These are phyloP conservation scores for Brenthis ino DNA, from an alignment of 2,888 invertebrate species.

Conservation along the genomic window DNA sequence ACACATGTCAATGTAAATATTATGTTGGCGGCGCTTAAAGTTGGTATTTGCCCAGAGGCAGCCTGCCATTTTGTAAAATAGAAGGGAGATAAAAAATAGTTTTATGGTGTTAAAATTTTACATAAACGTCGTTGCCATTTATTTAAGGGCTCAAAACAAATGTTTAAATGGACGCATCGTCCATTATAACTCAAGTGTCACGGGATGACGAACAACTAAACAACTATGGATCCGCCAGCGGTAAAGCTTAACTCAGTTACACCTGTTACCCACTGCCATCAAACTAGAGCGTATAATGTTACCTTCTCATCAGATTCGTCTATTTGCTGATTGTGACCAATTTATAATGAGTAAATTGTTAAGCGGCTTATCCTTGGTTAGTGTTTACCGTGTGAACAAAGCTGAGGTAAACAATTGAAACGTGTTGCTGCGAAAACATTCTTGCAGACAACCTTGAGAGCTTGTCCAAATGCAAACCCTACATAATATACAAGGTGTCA, in stretches of 20 bases:
- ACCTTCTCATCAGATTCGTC: conserved; percentile 68
- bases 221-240: conserved; percentile 96
- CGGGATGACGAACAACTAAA: conserved; percentile 98
- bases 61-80: conserved; percentile 83
- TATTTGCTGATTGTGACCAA: conserved; percentile 64
- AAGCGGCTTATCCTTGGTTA: conserved; percentile 48
- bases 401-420: conserved; percentile 76
- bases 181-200: conserved; percentile 99
- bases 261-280: conserved; percentile 80
- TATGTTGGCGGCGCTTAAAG: conserved; percentile 66
- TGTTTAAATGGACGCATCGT: conserved; percentile 97
- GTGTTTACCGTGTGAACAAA: conserved; percentile 55
- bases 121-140: conserved; percentile 78
- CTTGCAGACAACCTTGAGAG: conserved; percentile 72
- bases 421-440: conserved; percentile 73
- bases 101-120: conserved; percentile 81
- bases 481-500: conserved; percentile 44
- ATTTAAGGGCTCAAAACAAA: conserved; percentile 79
- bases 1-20: conserved; percentile 43
- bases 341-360: conserved; percentile 51
- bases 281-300: conserved; percentile 80
- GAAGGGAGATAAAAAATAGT: conserved; percentile 83
- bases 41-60: conserved; percentile 75
- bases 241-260: conserved; percentile 85
- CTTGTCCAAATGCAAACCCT: conserved; percentile 55